Conservation (phyloP, 2,113 vertebrate species). For the Oriolus oriolus region DNA sequence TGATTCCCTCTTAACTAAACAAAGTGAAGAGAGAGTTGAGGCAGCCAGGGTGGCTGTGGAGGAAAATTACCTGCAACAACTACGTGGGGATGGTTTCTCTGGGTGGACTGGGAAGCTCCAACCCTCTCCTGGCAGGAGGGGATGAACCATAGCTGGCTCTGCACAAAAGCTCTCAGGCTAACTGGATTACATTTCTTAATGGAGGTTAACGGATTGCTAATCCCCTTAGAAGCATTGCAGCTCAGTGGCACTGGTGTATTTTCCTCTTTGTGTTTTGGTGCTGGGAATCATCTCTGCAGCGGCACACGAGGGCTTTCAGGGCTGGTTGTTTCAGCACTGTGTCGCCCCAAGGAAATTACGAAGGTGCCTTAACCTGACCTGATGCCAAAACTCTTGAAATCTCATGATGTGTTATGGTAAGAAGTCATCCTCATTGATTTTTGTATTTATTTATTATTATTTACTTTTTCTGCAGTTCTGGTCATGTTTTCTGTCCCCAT, state of each 20-base stretch:
- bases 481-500: neutral
- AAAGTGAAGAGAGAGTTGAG: neutral
- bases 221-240: fast-evolving
- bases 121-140: neutral
- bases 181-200: neutral
- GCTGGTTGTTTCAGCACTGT: neutral
- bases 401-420: neutral
- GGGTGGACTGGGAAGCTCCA: fast-evolving
- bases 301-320: fast-evolving
- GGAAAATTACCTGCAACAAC: neutral
- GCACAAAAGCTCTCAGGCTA: fast-evolving
- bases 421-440: neutral
- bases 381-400: neutral
- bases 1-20: neutral
- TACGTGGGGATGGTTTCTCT: fast-evolving
- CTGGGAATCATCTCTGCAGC: fast-evolving
- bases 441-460: too few species aligned
- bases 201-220: neutral
- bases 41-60: neutral
- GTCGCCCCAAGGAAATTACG: fast-evolving
- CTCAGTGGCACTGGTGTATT: fast-evolving
- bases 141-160: neutral
- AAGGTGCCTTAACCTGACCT: neutral
- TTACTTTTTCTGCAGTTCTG: neutral
- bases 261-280: fast-evolving